Base-by-base conservation (phyloP, 2,888 invertebrate genomes). In the Cheilosia impressa region DNA sequence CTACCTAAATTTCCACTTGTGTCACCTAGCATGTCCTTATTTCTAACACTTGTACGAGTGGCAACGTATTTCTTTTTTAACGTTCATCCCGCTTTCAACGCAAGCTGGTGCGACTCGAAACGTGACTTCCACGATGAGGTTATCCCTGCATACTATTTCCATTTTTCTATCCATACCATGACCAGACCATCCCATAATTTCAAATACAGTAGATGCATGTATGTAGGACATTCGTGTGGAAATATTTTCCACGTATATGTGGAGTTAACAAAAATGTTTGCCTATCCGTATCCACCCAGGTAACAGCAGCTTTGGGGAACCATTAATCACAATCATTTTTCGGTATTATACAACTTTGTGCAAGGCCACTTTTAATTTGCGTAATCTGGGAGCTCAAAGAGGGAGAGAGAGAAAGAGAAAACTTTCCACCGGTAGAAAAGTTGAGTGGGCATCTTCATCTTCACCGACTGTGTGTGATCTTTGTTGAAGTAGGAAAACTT, bases 261-360 rank as follows among this genome's bases (percentile, higher is more conserved):
- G 27, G 58, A 85, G 85, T 85, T 85, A 80, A 72, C 71, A 81
- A 85, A 71, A 79, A 68, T 76, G 31, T 50, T 66, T 60, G 80
- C 81, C 71, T 81, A 75, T 65, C 5, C 17, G 47, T 31, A 83
- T 45, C 34, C 13, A 52, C 24, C 15, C 13, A 19, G 52, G 24
- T 13, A 24, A 15, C 24, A 52, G 34, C 57, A 62, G 66, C 78
- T 68, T 73, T 50, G 52, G 73, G 69, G 73, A 52, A 76, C 71
- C 72, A 85, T 85, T 85, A 80, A 85, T 85, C 85, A 81, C 81
- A 85, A 85, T 85, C 81, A 85, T 47, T 68, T 75, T 55, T 43
- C 31, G 24, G 13, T 60, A 34, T 52, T 19, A 22, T 55, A 24
- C 45, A 22, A 62, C 19, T 45, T 27, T 55, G 57, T 41, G 65